Evolutionary conservation across 2,113 vertebrate species (phyloP).

Genomic region (Eonycteris spelaea): DNA sequence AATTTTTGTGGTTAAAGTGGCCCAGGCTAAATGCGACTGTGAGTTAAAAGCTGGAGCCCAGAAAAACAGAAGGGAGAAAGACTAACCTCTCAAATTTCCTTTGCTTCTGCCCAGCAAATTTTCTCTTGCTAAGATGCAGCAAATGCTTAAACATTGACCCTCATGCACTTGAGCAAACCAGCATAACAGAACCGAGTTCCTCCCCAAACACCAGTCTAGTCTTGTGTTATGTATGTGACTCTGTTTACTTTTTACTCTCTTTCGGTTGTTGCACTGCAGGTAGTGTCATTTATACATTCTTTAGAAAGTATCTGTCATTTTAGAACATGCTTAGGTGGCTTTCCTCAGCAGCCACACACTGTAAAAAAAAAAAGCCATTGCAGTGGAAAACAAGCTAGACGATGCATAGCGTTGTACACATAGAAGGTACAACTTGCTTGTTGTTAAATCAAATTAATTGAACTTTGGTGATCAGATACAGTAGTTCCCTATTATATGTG

Average conservation of each 20-base stretch:
- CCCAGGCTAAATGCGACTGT: neutral
- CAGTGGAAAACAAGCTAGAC: neutral
- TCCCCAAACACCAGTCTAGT: neutral
- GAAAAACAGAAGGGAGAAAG: neutral
- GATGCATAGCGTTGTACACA: too few relatives aligned
- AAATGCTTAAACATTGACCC: neutral
- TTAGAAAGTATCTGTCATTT: neutral
- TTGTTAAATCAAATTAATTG: neutral
- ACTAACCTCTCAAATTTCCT: neutral
- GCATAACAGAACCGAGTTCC: fast-evolving
- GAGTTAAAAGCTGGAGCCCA: neutral
- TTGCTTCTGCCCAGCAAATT: neutral
- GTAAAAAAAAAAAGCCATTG: neutral
- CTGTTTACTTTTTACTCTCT: neutral
- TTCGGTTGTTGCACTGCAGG: neutral
- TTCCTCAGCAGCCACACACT: neutral
- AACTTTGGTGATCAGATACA: neutral
- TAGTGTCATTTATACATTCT: neutral
- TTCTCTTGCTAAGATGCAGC: neutral
- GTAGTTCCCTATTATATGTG: neutral
- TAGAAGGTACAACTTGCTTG: neutral
- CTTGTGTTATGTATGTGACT: too few relatives aligned
- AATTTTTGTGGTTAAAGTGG: neutral
- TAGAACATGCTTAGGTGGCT: neutral
- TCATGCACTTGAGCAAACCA: neutral